Evolutionary conservation across 2,113 vertebrate species (phyloP).

Genomic region (Corythoichthys intestinalis): DNA sequence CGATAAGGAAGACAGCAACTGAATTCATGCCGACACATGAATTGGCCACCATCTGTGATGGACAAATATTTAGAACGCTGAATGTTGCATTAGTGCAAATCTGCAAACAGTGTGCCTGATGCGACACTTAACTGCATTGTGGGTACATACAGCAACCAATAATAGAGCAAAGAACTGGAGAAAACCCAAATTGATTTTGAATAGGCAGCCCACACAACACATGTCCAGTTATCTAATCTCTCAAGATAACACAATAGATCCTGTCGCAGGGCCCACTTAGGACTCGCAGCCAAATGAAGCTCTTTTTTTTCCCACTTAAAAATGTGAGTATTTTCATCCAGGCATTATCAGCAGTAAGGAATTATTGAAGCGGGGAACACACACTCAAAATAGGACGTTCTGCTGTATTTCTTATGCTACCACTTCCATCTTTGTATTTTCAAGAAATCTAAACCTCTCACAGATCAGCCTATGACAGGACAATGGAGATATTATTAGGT

Average conservation of each 20-base stretch:
- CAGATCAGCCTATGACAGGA: not conserved
- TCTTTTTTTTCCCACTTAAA: conserved; percentile 5
- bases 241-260: conserved; percentile 24
- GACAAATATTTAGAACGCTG: conserved; percentile 32
- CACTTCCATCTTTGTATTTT: not conserved
- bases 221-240: conserved; percentile 42
- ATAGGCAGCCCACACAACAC: conserved; percentile 40
- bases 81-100: conserved; percentile 19
- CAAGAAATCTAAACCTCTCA: not conserved
- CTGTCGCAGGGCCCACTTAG: conserved; percentile 5
- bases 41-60: conserved; percentile 48
- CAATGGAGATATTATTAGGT: not conserved
- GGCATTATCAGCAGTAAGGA: not conserved
- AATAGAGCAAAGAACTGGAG: conserved; percentile 26
- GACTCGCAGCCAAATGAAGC: conserved; percentile 3
- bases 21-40: conserved; percentile 46
- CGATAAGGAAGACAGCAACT: conserved; percentile 43
- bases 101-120: conserved; percentile 7
- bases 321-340: not conserved
- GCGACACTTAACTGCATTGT: not conserved
- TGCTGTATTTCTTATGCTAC: not conserved
- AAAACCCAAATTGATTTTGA: conserved; percentile 31
- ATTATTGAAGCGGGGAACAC: not conserved
- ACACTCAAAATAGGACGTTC: too few species aligned
- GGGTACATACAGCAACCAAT: conserved; percentile 4